Percentiles rank a stretch among this genome's conserved stretches.
Conservation (phyloP, 2,797 vertebrate species). For the Neopelma chrysocephalum region DNA sequence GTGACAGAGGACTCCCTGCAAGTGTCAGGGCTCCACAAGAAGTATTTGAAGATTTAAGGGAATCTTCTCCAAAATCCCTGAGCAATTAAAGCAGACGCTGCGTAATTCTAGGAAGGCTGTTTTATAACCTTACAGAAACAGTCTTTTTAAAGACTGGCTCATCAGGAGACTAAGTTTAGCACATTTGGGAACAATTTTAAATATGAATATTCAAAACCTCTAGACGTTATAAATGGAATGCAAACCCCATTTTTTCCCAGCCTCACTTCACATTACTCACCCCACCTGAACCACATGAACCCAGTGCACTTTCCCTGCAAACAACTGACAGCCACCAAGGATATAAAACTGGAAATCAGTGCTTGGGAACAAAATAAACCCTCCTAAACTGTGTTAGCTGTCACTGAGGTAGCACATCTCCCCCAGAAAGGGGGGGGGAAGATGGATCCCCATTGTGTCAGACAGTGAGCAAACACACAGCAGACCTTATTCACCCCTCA, state of each 20-base stretch:
- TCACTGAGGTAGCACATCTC: not conserved
- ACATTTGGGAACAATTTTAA: not conserved
- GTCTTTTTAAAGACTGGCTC: not conserved
- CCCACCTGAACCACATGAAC: not conserved
- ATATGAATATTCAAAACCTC: not conserved
- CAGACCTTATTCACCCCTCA: not conserved
- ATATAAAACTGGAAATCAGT: fast-evolving
- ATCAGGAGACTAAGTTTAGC: not conserved
- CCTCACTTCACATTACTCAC: not conserved
- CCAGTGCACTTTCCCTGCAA: not conserved
- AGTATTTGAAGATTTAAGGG: not conserved
- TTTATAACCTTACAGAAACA: not conserved
- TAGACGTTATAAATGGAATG: not conserved
- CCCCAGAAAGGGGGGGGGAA: not conserved
- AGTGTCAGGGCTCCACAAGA: not conserved
- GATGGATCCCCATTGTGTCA: fast-evolving
- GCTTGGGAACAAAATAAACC: not conserved
- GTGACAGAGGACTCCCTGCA: not conserved
- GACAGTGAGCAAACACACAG: not conserved
- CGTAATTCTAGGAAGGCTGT: fast-evolving
- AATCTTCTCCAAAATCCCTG: not conserved
- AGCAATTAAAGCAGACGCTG: not conserved
- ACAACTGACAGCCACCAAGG: not conserved
- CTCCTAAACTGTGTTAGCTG: not conserved
- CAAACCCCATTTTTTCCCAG: not conserved